A percentile compares a stretch with the other conserved stretches of the same genome.
These are phyloP conservation scores for Campoletis raptor DNA, from an alignment of 2,888 invertebrate genomes.

Conservation along the genomic window DNA sequence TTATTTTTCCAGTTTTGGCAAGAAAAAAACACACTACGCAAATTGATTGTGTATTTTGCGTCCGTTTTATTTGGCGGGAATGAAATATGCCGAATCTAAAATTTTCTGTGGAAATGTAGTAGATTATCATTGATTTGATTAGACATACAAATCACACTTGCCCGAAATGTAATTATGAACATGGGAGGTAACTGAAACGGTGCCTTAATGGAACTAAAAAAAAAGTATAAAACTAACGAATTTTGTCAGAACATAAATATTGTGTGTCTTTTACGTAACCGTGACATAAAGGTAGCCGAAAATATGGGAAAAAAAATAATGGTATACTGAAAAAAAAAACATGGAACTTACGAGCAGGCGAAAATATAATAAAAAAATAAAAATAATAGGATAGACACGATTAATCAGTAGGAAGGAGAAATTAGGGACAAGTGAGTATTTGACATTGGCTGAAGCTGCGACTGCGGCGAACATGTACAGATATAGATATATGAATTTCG, in stretches of 20 bases:
- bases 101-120: neutral
- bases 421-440: conserved; percentile 28
- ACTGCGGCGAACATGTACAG: neutral
- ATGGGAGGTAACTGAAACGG: neutral
- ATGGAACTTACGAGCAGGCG: neutral
- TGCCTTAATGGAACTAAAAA: neutral
- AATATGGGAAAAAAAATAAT: neutral
- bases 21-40: neutral
- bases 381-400: conserved; percentile 6
- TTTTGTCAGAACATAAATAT: neutral
- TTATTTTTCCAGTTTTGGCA: neutral
- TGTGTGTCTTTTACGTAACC: neutral
- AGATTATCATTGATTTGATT: too few relatives aligned
- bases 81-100: too few relatives aligned
- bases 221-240: neutral
- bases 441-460: neutral
- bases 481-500: conserved; percentile 35
- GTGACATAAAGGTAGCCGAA: neutral
- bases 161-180: neutral
- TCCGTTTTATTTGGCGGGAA: neutral
- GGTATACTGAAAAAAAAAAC: conserved; percentile 3
- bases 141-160: neutral
- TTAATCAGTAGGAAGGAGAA: conserved; percentile 39
- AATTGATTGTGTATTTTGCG: neutral
- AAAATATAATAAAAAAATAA: conserved; percentile 14